Base-by-base conservation (phyloP, 1,140 invertebrate species). In the Bombus cullumanus region DNA sequence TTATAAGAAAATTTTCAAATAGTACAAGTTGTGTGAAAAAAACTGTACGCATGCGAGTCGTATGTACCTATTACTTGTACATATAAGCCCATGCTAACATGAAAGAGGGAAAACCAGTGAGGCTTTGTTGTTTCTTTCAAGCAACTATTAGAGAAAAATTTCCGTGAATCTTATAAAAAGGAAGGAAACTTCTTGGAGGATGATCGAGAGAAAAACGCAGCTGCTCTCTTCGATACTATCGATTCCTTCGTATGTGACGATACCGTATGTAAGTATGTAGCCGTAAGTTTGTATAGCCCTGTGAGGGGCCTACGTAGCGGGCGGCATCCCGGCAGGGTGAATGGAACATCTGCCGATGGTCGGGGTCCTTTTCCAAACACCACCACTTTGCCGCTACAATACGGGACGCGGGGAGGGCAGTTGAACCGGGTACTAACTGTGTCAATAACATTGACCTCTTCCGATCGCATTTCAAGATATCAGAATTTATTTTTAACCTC, bases 341-440 rank as follows among this genome's bases (percentile, higher is more conserved):
- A 94, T 93, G 93, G 90, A 95, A 95, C 94, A 95, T 95, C 94
- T 95, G 94, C 94, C 93, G 90, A 90, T 93, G 93, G 92, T 90
- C 91, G 91, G 83, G 81, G 89, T 86, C 92, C 91, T 90, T 87
- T 90, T 81, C 73, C 78, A 80, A 89, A 87, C 89, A 92, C 87
- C 90, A 90, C 78, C 89, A 91, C 89, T 89, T 92, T 92, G 90
- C 47, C 90, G 84, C 90, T 88, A 92, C 87, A 90, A 92, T 92
- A 90, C 88, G 12, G 83, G 64, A 91, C 86, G 28, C 83, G 64
- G 34, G 62, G 88, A 85, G 66, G 69, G 89, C 86, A 66, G 76
- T 71, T 37, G 39, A 73, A 62, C 41, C 71, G 66, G 59, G 71
- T 91, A 91, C 90, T 91, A 89, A 78, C 90, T 79, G 83, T 69